A percentile compares a stretch with the other conserved stretches of the same genome.
These are phyloP conservation scores for Cynodonichthys magdalenae DNA, from an alignment of 2,797 vertebrate species.

Conservation along the genomic window DNA sequence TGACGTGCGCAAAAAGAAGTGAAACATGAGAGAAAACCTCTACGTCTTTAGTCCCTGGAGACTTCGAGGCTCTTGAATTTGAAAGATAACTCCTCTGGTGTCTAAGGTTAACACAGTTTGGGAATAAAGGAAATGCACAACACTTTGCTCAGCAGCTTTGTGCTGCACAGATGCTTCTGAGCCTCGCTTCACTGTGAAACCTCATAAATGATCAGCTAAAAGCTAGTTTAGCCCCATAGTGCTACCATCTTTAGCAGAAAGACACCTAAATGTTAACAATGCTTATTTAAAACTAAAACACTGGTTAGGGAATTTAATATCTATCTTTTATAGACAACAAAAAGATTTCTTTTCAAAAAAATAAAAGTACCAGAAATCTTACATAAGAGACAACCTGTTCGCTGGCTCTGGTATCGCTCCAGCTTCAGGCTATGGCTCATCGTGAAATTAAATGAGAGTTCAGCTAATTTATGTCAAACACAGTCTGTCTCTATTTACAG, in stretches of 20 bases:
- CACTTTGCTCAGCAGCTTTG: slow-evolving; percentile 28
- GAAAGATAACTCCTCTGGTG: slow-evolving; percentile 53
- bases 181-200: slow-evolving; percentile 10
- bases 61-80: slow-evolving; percentile 28
- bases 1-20: slow-evolving; percentile 21
- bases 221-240: slow-evolving; percentile 35
- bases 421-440: slow-evolving; percentile 4
- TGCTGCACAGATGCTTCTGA: slow-evolving; percentile 20
- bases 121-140: slow-evolving; percentile 49
- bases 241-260: slow-evolving; percentile 47
- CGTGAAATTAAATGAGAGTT: slow-evolving; percentile 18
- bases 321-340: slow-evolving; percentile 16
- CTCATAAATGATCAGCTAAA: slow-evolving; percentile 31
- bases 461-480: slow-evolving; percentile 12
- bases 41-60: slow-evolving; percentile 10
- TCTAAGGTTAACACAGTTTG: slow-evolving; percentile 66
- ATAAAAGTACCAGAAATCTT: slow-evolving; percentile 14
- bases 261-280: slow-evolving; percentile 38
- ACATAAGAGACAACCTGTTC: slow-evolving; percentile 8
- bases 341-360: slow-evolving; percentile 7
- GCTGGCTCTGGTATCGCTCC: neutral
- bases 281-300: slow-evolving; percentile 23
- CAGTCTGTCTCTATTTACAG: neutral
- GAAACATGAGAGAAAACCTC: slow-evolving; percentile 47
- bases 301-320: slow-evolving; percentile 35